Percentiles rank a stretch among this genome's conserved stretches.
Evolutionary conservation across 2,113 vertebrate species (phyloP).

Genomic region (Chamaetylas fuelleborni): DNA sequence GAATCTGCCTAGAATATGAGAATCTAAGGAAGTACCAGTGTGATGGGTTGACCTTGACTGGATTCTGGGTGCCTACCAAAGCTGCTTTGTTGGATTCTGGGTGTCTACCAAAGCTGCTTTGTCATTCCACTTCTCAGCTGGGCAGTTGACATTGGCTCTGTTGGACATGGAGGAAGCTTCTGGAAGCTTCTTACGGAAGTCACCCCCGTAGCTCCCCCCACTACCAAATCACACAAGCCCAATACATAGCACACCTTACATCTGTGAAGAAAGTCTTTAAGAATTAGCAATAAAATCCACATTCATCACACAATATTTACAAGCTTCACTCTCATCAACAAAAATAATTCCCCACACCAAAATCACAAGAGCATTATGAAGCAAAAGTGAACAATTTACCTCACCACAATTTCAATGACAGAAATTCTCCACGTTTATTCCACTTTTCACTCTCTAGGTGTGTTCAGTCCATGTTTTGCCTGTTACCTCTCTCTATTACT

Average conservation of each 20-base stretch:
- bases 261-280: not conserved
- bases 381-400: not conserved
- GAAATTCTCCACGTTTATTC: not conserved
- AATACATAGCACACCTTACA: not conserved
- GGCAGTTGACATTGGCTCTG: not conserved
- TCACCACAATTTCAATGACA: not conserved
- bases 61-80: not conserved
- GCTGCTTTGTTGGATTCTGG: not conserved
- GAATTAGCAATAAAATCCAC: not conserved
- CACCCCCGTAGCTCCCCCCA: fast-evolving
- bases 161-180: not conserved
- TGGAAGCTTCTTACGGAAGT: not conserved
- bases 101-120: not conserved
- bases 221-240: not conserved
- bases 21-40: not conserved
- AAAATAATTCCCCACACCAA: not conserved
- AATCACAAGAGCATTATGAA: not conserved
- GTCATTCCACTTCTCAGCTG: not conserved
- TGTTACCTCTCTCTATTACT: not conserved
- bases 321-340: not conserved
- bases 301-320: not conserved
- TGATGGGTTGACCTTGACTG: not conserved
- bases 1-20: not conserved
- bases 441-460: not conserved
- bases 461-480: not conserved